Conservation (phyloP, 2,797 vertebrate species). For the Gorsachius magnificus region DNA sequence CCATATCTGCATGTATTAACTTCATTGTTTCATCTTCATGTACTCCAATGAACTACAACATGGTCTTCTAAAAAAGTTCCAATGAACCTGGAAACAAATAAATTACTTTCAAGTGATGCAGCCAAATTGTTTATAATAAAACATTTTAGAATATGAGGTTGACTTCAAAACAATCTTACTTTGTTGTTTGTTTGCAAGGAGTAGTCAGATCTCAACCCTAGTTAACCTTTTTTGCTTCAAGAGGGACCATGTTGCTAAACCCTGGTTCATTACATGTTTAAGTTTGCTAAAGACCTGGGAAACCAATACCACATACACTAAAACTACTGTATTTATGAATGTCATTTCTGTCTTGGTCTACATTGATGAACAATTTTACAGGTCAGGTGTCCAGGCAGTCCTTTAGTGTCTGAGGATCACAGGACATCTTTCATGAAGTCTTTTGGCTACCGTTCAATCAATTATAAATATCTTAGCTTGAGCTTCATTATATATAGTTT, state of each 20-base stretch:
- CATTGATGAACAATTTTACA: neutral
- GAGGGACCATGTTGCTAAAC: neutral
- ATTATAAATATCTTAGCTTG: neutral
- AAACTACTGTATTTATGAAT: neutral
- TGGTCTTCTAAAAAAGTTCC: neutral
- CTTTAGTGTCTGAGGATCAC: neutral
- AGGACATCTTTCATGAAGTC: neutral
- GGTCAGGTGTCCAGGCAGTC: neutral
- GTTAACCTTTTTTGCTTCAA: neutral
- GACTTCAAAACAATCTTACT: neutral
- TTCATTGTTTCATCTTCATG: neutral
- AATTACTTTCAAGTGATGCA: neutral
- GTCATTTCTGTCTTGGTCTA: neutral
- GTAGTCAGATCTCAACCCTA: neutral
- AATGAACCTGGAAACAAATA: neutral
- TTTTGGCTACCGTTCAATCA: neutral
- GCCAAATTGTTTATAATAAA: neutral
- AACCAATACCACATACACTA: neutral
- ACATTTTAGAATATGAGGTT: neutral
- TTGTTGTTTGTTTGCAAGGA: neutral
- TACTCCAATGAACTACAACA: neutral
- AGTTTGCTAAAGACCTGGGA: neutral
- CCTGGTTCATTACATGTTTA: neutral
- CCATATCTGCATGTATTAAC: neutral
- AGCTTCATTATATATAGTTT: neutral